phyloP scores from a whole-genome alignment of 2,797 vertebrate genomes.

The Sylvilagus floridanus region DNA sequence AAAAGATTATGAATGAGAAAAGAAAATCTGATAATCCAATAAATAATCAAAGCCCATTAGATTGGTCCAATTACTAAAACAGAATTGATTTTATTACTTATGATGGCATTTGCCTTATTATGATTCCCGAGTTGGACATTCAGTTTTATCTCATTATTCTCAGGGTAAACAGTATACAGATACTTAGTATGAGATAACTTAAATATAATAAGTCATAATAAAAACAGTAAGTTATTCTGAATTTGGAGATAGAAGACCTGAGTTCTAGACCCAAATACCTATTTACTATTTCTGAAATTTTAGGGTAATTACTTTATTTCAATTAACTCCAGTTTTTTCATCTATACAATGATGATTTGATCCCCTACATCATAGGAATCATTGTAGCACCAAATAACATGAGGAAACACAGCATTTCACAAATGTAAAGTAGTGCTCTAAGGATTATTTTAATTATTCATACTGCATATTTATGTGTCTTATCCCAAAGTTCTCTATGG shows the following conservation, averaged over 20 bases:
- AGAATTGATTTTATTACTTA: conserved; percentile 17
- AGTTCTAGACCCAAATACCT: not conserved
- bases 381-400: not conserved
- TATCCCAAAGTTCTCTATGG: not conserved
- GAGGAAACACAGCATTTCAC: not conserved
- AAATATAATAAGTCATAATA: not conserved
- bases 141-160: not conserved
- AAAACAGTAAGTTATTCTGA: not conserved
- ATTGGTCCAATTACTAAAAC: not conserved
- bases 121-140: not conserved
- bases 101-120: conserved; percentile 48
- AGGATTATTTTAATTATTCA: not conserved
- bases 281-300: not conserved
- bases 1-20: not conserved
- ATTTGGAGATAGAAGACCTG: not conserved
- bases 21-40: not conserved
- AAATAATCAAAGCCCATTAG: conserved; percentile 4
- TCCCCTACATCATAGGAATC: not conserved
- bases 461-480: not conserved
- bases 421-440: not conserved
- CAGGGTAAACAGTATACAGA: not conserved
- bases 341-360: not conserved
- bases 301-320: not conserved
- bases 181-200: conserved; percentile 38
- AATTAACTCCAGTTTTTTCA: not conserved